A percentile compares a stretch with the other conserved stretches of the same genome.
Conservation (phyloP, 2,113 vertebrate species). For the Delphinapterus leucas region DNA sequence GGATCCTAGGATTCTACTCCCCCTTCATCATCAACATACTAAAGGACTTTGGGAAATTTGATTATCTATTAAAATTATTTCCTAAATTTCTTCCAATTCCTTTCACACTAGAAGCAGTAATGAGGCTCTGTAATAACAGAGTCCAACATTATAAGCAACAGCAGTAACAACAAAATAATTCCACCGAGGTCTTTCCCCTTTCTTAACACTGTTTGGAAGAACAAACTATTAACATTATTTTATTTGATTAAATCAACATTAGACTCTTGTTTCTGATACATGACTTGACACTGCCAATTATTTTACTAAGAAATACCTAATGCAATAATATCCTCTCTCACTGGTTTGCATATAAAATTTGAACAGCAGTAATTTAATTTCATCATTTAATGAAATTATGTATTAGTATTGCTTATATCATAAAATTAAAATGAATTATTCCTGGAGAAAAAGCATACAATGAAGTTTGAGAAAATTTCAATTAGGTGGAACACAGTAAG, state of each 20-base stretch:
- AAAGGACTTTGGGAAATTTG: not conserved
- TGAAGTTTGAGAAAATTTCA: not conserved
- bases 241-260: conserved; percentile 19
- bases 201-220: not conserved
- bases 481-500: not conserved
- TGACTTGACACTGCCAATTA: not conserved
- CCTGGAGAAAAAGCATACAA: not conserved
- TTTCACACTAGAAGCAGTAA: not conserved
- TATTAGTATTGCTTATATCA: not conserved
- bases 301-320: conserved; percentile 42
- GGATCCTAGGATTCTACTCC: not conserved
- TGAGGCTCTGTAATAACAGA: not conserved
- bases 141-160: not conserved
- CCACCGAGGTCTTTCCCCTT: not conserved
- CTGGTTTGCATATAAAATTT: conserved; percentile 32
- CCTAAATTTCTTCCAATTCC: not conserved
- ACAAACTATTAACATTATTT: not conserved
- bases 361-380: conserved; percentile 33
- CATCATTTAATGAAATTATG: not conserved
- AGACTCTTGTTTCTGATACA: not conserved
- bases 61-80: not conserved
- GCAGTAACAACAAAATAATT: not conserved
- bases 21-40: not conserved
- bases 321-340: not conserved
- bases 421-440: not conserved